Conservation (phyloP, 2,113 vertebrate species). For the Dipodomys spectabilis region DNA sequence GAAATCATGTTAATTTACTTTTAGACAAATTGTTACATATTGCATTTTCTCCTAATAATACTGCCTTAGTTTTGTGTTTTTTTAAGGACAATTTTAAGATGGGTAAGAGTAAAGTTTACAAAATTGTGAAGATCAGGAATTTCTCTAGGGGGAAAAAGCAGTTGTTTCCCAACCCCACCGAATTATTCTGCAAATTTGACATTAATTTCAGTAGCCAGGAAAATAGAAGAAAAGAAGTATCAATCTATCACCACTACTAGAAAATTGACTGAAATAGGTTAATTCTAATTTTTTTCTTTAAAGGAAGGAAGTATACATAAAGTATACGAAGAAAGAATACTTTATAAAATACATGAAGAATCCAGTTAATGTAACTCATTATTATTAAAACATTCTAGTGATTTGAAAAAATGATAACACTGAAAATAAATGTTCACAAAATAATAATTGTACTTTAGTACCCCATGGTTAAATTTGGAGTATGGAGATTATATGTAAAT, state of each 20-base stretch:
- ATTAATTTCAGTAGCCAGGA: conserved; percentile 50
- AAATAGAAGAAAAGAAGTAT: background rate
- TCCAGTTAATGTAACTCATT: conserved; percentile 25
- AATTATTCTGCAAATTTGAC: conserved; percentile 38
- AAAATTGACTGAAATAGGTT: conserved; percentile 49
- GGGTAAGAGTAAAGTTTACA: conserved; percentile 52
- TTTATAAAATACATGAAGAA: background rate
- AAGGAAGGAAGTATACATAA: background rate
- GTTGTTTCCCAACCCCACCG: background rate
- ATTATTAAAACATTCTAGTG: conserved; percentile 36
- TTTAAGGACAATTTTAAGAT: conserved; percentile 1
- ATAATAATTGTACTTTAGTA: conserved; percentile 26
- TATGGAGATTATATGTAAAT: background rate
- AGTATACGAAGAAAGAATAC: background rate
- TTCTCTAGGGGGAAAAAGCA: conserved; percentile 29
- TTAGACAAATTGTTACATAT: conserved; percentile 49
- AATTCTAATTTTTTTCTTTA: conserved; percentile 47
- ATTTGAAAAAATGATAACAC: conserved; percentile 5
- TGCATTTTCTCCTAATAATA: conserved; percentile 47
- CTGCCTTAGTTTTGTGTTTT: conserved; percentile 58
- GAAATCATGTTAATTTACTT: conserved; percentile 61
- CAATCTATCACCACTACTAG: conserved; percentile 25
- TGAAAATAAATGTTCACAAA: conserved; percentile 24
- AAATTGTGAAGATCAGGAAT: conserved; percentile 53
- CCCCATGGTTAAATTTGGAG: background rate